These are phyloP conservation scores for Tenthredo livida DNA, from an alignment of 2,888 invertebrate species.

Conservation along the genomic window DNA sequence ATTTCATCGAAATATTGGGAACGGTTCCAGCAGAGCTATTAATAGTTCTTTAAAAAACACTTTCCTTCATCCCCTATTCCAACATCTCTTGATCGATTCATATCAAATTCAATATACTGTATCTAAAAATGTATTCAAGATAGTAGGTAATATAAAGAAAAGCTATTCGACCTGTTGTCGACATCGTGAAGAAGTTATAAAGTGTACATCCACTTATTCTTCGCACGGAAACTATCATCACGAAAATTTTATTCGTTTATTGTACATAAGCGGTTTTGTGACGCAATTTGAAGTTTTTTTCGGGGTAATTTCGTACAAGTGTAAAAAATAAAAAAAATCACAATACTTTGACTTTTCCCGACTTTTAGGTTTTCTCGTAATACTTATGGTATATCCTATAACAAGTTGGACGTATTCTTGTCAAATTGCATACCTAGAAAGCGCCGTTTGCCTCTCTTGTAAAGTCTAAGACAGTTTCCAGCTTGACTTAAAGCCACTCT, in stretches of 20 bases:
- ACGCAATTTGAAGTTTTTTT: background rate
- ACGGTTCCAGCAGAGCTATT: background rate
- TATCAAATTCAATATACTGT: background rate
- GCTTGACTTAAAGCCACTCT: slow-evolving; percentile 44
- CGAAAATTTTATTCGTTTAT: background rate
- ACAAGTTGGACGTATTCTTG: background rate
- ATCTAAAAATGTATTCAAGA: background rate
- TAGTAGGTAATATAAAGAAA: background rate
- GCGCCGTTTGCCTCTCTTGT: background rate
- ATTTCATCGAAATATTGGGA: background rate
- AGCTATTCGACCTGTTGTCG: background rate
- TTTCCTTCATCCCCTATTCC: background rate
- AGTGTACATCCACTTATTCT: background rate
- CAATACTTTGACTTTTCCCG: background rate
- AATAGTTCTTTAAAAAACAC: background rate
- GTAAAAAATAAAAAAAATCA: background rate
- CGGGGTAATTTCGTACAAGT: too few relatives aligned
- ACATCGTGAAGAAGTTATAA: background rate
- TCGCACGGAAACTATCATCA: background rate
- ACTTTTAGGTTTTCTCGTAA: background rate
- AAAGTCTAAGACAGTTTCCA: slow-evolving; percentile 43
- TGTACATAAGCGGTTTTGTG: background rate
- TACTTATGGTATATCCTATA: background rate
- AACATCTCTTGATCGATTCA: background rate
- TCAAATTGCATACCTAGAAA: slow-evolving; percentile 4